Percentiles rank a stretch among this genome's conserved stretches.
phyloP scores from a whole-genome alignment of 2,797 vertebrate species.

The Anguilla megastoma region DNA sequence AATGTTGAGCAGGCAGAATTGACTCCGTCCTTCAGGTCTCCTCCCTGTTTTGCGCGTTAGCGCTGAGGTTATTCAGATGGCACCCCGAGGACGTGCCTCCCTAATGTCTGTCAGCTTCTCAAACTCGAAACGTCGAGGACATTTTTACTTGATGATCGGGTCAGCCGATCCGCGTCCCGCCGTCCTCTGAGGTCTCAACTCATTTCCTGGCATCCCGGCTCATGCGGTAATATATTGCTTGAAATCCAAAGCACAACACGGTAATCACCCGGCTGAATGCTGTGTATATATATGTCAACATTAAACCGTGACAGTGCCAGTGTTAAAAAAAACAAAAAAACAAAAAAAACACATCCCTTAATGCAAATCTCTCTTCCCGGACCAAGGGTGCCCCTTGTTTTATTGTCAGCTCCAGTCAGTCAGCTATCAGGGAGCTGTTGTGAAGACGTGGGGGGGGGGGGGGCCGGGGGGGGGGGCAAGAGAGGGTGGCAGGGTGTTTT shows the following conservation, averaged over 20 bases:
- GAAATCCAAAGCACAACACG: not conserved
- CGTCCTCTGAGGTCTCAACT: constrained; percentile 26
- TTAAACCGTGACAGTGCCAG: constrained; percentile 30
- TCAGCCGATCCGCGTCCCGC: constrained; percentile 16
- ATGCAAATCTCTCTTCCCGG: constrained; percentile 17
- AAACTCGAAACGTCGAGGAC: constrained; percentile 1
- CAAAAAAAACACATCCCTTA: not conserved
- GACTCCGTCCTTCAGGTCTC: constrained; percentile 13
- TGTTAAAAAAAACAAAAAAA: not conserved
- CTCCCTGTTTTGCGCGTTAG: not conserved
- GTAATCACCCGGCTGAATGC: constrained; percentile 23
- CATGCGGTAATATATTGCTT: not conserved
- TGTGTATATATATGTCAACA: constrained; percentile 15
- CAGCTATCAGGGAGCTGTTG: constrained; percentile 21
- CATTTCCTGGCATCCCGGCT: constrained; percentile 15
- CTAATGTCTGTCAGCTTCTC: constrained; percentile 26
- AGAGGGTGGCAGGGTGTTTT: not conserved
- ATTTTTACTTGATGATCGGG: not conserved
- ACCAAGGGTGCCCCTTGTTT: not conserved
- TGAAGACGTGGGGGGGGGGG: not conserved
- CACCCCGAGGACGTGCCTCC: constrained; percentile 3
- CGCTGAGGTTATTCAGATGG: constrained; percentile 17
- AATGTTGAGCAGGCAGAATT: not conserved
- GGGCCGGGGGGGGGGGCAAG: no score
- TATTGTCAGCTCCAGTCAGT: constrained; percentile 25